Conservation (phyloP, 1,140 invertebrate species). For the Listronotus oregonensis region DNA sequence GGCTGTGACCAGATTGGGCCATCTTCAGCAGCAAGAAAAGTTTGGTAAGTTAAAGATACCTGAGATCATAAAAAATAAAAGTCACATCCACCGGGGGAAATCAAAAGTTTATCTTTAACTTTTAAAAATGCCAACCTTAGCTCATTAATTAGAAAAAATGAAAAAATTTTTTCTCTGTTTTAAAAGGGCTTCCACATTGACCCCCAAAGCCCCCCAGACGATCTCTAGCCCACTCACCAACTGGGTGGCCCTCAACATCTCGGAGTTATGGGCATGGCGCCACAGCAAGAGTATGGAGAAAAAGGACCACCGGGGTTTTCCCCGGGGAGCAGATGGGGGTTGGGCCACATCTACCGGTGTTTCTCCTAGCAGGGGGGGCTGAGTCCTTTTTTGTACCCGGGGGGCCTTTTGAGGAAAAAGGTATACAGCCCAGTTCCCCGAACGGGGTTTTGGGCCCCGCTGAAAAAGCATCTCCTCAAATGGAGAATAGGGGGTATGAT, state of each 20-base stretch:
- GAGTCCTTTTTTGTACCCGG: slow-evolving; percentile 32
- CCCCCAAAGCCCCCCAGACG: slow-evolving; percentile 28
- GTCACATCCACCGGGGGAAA: too few relatives aligned
- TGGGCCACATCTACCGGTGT: too few relatives aligned
- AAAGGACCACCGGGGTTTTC: neutral
- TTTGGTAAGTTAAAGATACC: slow-evolving; percentile 34
- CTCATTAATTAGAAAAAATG: too few relatives aligned
- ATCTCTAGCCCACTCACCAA: slow-evolving; percentile 21
- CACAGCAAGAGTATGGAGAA: neutral
- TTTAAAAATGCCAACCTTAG: too few relatives aligned
- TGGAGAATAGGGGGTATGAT: slow-evolving; percentile 74
- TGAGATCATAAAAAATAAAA: too few relatives aligned
- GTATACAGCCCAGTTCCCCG: slow-evolving; percentile 47
- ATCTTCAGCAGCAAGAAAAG: slow-evolving; percentile 51
- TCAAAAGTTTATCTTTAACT: too few relatives aligned
- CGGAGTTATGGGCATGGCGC: neutral
- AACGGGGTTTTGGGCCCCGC: slow-evolving; percentile 42
- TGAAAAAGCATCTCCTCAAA: slow-evolving; percentile 58
- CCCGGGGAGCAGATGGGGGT: too few relatives aligned
- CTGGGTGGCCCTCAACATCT: neutral
- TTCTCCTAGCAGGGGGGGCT: slow-evolving; percentile 1
- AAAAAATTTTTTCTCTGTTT: neutral
- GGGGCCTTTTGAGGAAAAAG: slow-evolving; percentile 43
- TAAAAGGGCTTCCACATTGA: slow-evolving; percentile 34
- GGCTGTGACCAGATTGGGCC: slow-evolving; percentile 56